Evolutionary conservation across 2,113 vertebrate species (phyloP), one percentile per base, ranked within the genome.

Genomic region (Tonatia bakeri): DNA sequence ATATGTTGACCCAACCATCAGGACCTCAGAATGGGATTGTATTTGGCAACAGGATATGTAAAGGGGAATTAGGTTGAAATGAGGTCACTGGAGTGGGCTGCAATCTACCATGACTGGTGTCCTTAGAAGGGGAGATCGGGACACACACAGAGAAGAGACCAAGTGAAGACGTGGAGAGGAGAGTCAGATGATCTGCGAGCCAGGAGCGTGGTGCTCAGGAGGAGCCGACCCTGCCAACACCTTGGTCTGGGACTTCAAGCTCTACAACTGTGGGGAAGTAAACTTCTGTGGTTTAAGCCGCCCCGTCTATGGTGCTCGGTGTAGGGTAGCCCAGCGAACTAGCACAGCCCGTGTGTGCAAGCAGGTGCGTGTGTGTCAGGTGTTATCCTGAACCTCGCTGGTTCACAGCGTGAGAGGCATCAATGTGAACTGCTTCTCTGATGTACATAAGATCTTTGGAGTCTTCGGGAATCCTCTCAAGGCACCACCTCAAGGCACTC

Each of bases 341-440:
- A 19, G 36, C 3, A 22, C 31, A 22, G 45, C 36, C 9, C 22
- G 38, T n/a, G 28, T 3, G 56, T 14, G 16, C 1, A 10, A 4
- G 12, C 33, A 26, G 11, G 4, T 33, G 19, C 0, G 15, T 9
- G 3, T 2, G 4, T 12, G 5, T 65, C 14, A 14, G 8, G 36
- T 12, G n/a, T 14, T 26, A 19, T 10, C 43, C 59, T 2, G 0
- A 36, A 64, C 47, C 19, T 19, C 56, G 10, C 36, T 33, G 24
- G 15, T 28, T 52, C 38, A 16, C 4, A 24, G 4, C 22, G 2
- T 33, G 47, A 64, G n/a, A 24, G 5, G 50, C 70, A 72, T 70
- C 36, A 10, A 1, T 40, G 19, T 1, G 12, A 76, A 31, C 45
- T 64, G 75, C 59, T 50, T 36, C 69, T 90, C 73, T 0, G 1